A percentile compares a stretch with the other conserved stretches of the same genome.
Evolutionary conservation across 2,888 invertebrate genomes (phyloP).

Genomic region (Melanargia galathea): DNA sequence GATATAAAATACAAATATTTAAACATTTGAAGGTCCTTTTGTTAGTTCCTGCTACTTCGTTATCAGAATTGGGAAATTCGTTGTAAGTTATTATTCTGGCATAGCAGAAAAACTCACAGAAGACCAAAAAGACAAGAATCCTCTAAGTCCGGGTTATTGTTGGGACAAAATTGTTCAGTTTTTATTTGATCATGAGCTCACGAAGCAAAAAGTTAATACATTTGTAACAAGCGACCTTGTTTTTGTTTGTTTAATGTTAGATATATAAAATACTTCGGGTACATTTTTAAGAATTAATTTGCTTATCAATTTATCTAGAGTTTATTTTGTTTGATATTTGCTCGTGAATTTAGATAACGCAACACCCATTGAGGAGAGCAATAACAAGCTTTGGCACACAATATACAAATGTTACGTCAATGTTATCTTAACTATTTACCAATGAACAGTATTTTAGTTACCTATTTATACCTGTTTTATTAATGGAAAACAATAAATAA

Average conservation of each 20-base stretch:
- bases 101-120: too few species aligned
- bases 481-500: too few species aligned
- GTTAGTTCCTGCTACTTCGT: neutral
- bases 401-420: neutral
- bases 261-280: constrained; percentile 12
- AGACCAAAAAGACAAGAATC: too few species aligned
- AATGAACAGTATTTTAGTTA: neutral
- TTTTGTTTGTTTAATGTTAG: constrained; percentile 6
- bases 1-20: neutral
- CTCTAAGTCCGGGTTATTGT: too few species aligned
- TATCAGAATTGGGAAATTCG: neutral
- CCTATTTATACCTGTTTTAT: neutral
- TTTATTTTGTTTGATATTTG: constrained; percentile 22
- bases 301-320: constrained; percentile 13
- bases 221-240: constrained; percentile 24
- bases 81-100: too few species aligned
- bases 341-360: constrained; percentile 18
- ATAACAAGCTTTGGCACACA: constrained; percentile 5
- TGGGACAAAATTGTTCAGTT: too few species aligned
- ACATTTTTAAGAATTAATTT: constrained; percentile 13
- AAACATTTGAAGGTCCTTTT: neutral
- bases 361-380: constrained; percentile 26
- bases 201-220: neutral
- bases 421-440: neutral
- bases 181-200: neutral